Percentiles rank a stretch among this genome's conserved stretches.
Conservation (phyloP, 2,888 invertebrate genomes). For the Notodonta dromedarius region DNA sequence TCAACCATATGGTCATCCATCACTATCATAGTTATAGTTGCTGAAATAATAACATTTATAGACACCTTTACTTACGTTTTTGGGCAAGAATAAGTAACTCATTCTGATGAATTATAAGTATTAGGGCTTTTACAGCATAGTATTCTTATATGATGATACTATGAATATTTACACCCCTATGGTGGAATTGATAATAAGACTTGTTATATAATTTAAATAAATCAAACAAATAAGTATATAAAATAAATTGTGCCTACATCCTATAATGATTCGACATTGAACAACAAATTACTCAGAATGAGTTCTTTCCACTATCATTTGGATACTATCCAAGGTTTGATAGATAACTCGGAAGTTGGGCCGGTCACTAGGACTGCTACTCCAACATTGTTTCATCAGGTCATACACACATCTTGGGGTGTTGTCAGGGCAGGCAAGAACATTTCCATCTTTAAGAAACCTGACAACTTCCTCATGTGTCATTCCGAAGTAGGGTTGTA, state of each 20-base stretch:
- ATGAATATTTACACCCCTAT: no score
- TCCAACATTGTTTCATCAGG: constrained; percentile 97
- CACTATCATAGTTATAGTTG: background rate
- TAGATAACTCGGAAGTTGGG: constrained; percentile 94
- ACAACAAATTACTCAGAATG: constrained; percentile 61
- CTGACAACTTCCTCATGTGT: constrained; percentile 98
- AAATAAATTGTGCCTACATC: constrained; percentile 37
- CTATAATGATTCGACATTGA: constrained; percentile 24
- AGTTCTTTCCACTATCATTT: constrained; percentile 78
- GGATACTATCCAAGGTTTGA: constrained; percentile 90
- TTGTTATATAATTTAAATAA: background rate
- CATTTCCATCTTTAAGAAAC: constrained; percentile 96
- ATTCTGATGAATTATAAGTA: background rate
- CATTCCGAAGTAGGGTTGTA: constrained; percentile 98
- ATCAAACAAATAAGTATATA: constrained; percentile 8
- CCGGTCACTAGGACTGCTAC: constrained; percentile 91
- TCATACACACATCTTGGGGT: constrained; percentile 94
- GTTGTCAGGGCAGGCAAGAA: constrained; percentile 95
- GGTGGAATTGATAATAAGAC: background rate
- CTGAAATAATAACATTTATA: no score
- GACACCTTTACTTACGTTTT: no score
- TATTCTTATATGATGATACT: no score
- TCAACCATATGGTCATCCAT: background rate
- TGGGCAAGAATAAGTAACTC: no score
- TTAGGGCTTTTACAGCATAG: background rate